Conservation (phyloP, 2,113 vertebrate genomes). For the Carassius auratus region DNA sequence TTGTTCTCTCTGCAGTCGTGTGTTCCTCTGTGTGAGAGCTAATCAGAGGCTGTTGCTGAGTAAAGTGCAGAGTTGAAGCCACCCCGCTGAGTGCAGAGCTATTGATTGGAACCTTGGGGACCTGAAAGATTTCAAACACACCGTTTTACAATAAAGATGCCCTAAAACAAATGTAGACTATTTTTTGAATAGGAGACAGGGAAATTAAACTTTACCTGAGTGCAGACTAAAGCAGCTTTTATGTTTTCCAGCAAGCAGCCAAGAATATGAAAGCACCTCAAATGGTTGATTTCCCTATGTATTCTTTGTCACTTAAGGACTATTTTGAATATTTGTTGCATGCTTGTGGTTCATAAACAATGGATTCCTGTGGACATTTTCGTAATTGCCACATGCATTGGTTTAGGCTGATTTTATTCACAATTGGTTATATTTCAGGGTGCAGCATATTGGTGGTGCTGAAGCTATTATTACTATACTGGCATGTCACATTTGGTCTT, state of each 20-base stretch:
- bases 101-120: conserved; percentile 59
- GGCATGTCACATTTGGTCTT: not conserved
- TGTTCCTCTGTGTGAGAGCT: conserved; percentile 40
- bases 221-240: conserved; percentile 3
- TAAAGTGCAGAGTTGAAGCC: conserved; percentile 41
- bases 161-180: conserved; percentile 36
- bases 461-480: not conserved
- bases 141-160: conserved; percentile 48
- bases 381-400: not conserved
- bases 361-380: not conserved
- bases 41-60: conserved; percentile 53
- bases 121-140: conserved; percentile 12
- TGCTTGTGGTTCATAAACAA: not conserved
- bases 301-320: not conserved
- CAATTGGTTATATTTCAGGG: not conserved
- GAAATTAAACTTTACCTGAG: not conserved
- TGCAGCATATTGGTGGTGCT: not conserved
- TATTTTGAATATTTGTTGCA: not conserved
- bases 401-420: not conserved
- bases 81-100: conserved; percentile 37
- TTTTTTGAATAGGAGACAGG: conserved; percentile 18
- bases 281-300: not conserved
- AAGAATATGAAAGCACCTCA: not conserved
- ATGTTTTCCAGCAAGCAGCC: not conserved
- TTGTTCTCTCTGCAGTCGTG: conserved; percentile 48